Evolutionary conservation across 2,113 vertebrate genomes (phyloP).

Genomic region (Athene cunicularia): DNA sequence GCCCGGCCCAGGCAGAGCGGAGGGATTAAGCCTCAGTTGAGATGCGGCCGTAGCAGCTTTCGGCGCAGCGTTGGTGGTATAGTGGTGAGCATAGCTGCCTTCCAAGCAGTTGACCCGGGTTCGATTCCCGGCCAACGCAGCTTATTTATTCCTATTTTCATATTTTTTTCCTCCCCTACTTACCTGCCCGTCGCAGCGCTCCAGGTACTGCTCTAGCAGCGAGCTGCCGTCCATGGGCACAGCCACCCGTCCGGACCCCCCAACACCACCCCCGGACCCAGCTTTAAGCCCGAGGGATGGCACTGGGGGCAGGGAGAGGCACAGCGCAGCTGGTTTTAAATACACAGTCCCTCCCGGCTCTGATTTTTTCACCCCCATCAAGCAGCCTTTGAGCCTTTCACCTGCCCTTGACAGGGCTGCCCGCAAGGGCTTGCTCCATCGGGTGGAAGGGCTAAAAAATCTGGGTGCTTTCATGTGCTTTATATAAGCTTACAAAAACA

Average conservation of each 20-base stretch:
- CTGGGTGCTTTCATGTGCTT: fast-evolving
- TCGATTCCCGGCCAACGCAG: slow-evolving; percentile 68
- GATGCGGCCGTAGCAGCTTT: fast-evolving
- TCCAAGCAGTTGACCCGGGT: slow-evolving; percentile 79
- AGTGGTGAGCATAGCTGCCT: slow-evolving; percentile 84
- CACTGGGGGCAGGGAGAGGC: fast-evolving
- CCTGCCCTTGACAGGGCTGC: neutral
- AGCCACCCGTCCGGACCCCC: fast-evolving
- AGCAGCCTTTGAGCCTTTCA: neutral
- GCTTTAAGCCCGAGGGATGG: neutral
- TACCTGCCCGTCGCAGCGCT: slow-evolving; percentile 65
- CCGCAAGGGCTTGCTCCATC: fast-evolving
- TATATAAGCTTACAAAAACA: fast-evolving
- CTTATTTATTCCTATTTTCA: fast-evolving
- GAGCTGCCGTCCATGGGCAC: slow-evolving; percentile 56
- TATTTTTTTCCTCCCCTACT: fast-evolving
- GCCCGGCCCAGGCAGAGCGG: fast-evolving
- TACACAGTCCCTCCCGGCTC: fast-evolving
- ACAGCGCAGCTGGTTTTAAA: neutral
- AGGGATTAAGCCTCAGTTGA: fast-evolving
- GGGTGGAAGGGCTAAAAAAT: neutral
- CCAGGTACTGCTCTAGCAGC: slow-evolving; percentile 80
- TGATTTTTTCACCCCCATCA: neutral
- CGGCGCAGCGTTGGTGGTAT: slow-evolving; percentile 67
- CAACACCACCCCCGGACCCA: fast-evolving